phyloP scores from a whole-genome alignment of 2,888 invertebrate species.

The Hypomecis punctinalis region DNA sequence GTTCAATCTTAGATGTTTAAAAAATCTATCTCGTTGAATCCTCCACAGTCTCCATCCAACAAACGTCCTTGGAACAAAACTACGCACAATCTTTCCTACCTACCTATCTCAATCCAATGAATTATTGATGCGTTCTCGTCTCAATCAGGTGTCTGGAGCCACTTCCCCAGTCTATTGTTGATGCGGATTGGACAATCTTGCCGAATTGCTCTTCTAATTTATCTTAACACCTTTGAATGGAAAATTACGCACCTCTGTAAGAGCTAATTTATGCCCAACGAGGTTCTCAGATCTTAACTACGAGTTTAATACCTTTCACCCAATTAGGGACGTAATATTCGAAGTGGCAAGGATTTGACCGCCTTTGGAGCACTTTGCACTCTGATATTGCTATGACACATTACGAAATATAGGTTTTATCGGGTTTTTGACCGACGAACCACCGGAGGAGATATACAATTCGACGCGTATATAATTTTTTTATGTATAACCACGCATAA shows the following conservation, averaged over 20 bases:
- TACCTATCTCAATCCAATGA: slow-evolving; percentile 50
- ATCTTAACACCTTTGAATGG: slow-evolving; percentile 46
- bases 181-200: slow-evolving; percentile 50
- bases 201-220: slow-evolving; percentile 53
- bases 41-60: not conserved
- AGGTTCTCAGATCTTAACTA: slow-evolving; percentile 38
- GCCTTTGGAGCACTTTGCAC: slow-evolving; percentile 7
- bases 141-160: slow-evolving; percentile 52
- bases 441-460: too few relatives aligned
- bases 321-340: slow-evolving; percentile 40
- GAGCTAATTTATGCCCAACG: slow-evolving; percentile 49
- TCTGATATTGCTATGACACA: not conserved
- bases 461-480: too few relatives aligned
- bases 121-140: slow-evolving; percentile 56
- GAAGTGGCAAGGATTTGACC: slow-evolving; percentile 35
- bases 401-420: too few relatives aligned
- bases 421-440: too few relatives aligned
- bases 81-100: not conserved
- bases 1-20: too few relatives aligned
- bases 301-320: slow-evolving; percentile 37
- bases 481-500: too few relatives aligned
- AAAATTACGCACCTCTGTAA: slow-evolving; percentile 45
- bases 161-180: slow-evolving; percentile 51
- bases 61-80: slow-evolving; percentile 1
- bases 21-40: too few relatives aligned